Percentiles rank a stretch among this genome's conserved stretches.
Conservation (phyloP, 2,797 vertebrate species). For the Melanotaenia nigrans region DNA sequence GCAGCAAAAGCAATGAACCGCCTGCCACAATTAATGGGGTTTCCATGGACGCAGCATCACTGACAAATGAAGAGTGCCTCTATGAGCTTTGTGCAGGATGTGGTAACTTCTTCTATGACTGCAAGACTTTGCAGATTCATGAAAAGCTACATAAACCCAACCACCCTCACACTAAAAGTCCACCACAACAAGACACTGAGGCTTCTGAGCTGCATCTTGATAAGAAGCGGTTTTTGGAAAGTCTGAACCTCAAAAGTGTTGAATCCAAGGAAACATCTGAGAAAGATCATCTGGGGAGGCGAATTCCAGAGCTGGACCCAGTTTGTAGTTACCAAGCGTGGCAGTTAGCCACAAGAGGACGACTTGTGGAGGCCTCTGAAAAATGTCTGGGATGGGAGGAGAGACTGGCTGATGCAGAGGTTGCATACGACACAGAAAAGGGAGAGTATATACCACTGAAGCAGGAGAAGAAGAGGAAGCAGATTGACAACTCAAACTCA, state of each 20-base stretch:
- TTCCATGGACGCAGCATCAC: conserved; percentile 86
- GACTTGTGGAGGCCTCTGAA: conserved; percentile 89
- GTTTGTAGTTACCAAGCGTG: conserved; percentile 97
- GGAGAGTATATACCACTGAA: conserved; percentile 89
- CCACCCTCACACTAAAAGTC: conserved; percentile 39
- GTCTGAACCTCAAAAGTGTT: conserved; percentile 85
- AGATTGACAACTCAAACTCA: conserved; percentile 77
- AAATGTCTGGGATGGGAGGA: conserved; percentile 93
- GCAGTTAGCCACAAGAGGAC: conserved; percentile 94
- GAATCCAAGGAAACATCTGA: conserved; percentile 58
- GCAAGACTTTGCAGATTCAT: conserved; percentile 88
- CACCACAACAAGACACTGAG: conserved; percentile 42
- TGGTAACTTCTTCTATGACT: conserved; percentile 93
- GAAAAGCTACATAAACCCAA: conserved; percentile 86
- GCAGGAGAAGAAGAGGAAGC: conserved; percentile 92
- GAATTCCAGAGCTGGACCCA: conserved; percentile 93
- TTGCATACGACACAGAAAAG: conserved; percentile 89
- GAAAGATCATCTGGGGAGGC: conserved; percentile 73
- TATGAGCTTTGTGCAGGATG: conserved; percentile 96
- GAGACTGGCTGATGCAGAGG: conserved; percentile 87
- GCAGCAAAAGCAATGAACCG: conserved; percentile 78
- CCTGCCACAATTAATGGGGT: conserved; percentile 92
- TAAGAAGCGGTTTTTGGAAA: conserved; percentile 87
- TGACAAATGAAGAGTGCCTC: conserved; percentile 89
- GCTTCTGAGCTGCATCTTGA: conserved; percentile 56